Percentiles rank a stretch among this genome's conserved stretches.
Evolutionary conservation across 1,140 invertebrate species (phyloP).

Genomic region (Platorchestia sp.): DNA sequence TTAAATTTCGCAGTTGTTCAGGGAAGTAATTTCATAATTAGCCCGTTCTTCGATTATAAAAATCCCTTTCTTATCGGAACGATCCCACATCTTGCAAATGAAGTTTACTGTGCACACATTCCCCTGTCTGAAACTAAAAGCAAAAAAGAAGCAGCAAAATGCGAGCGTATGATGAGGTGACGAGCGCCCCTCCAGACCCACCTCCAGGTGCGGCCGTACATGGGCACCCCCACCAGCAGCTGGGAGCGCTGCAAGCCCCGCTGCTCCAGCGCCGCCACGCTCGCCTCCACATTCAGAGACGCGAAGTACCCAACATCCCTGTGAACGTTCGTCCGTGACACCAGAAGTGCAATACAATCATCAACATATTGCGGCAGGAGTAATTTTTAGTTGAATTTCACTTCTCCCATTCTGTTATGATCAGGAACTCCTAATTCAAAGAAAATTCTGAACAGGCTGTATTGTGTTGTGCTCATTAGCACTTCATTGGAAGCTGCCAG

Average conservation of each 20-base stretch:
- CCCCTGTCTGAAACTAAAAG: neutral
- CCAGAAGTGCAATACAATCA: neutral
- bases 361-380: neutral
- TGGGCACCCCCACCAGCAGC: slow-evolving; percentile 89
- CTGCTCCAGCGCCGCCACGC: slow-evolving; percentile 83
- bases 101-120: no score
- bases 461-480: no score
- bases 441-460: no score
- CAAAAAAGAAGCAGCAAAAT: neutral
- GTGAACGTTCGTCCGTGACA: slow-evolving; percentile 14
- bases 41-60: no score
- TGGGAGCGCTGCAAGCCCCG: slow-evolving; percentile 87
- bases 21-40: no score
- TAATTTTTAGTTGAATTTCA: no score
- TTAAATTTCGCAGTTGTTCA: no score
- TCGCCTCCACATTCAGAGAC: slow-evolving; percentile 86
- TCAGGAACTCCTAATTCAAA: no score
- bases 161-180: neutral
- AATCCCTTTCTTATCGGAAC: no score
- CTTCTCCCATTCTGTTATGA: no score
- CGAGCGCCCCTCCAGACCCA: slow-evolving; percentile 69
- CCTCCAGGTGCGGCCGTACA: slow-evolving; percentile 88
- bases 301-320: slow-evolving; percentile 78
- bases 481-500: no score
- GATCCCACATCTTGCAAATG: no score